Percentiles rank a stretch among this genome's conserved stretches.
phyloP scores from a whole-genome alignment of 2,797 vertebrate genomes.

The Psittacula derbiana region DNA sequence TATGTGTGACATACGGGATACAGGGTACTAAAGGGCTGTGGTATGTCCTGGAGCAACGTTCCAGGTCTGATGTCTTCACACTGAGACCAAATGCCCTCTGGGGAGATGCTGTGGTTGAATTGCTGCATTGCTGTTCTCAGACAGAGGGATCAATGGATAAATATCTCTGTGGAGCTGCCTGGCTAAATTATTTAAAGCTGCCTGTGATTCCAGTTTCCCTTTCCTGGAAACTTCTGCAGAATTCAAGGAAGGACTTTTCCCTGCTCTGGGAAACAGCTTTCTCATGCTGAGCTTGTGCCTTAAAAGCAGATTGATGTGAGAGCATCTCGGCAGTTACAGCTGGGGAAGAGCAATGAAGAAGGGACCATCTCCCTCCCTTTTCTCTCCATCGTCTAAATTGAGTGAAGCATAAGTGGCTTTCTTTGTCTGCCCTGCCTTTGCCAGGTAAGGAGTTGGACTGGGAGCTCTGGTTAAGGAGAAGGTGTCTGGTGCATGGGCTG shows the following conservation, averaged over 20 bases:
- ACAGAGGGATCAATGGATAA: background rate
- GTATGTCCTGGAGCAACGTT: background rate
- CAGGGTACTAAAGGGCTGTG: accelerated
- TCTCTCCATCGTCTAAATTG: background rate
- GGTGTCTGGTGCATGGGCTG: background rate
- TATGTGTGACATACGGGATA: background rate
- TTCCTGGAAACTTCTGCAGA: background rate
- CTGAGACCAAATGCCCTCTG: background rate
- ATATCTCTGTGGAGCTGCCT: background rate
- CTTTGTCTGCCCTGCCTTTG: background rate
- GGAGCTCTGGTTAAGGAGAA: background rate
- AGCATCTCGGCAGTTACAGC: background rate
- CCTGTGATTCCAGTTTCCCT: background rate
- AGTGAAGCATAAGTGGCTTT: background rate
- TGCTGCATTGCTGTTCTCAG: accelerated
- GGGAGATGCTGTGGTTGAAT: background rate
- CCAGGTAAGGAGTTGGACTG: background rate
- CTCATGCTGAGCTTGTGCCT: background rate
- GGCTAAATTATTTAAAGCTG: background rate
- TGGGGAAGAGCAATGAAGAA: background rate
- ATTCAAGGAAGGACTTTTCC: background rate
- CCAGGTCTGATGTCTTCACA: background rate
- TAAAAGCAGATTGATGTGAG: background rate
- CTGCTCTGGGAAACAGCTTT: background rate
- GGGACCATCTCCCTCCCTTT: background rate